Evolutionary conservation across 2,113 vertebrate species (phyloP), one percentile per base, ranked within the genome.

Genomic region (Tragelaphus imberbis): DNA sequence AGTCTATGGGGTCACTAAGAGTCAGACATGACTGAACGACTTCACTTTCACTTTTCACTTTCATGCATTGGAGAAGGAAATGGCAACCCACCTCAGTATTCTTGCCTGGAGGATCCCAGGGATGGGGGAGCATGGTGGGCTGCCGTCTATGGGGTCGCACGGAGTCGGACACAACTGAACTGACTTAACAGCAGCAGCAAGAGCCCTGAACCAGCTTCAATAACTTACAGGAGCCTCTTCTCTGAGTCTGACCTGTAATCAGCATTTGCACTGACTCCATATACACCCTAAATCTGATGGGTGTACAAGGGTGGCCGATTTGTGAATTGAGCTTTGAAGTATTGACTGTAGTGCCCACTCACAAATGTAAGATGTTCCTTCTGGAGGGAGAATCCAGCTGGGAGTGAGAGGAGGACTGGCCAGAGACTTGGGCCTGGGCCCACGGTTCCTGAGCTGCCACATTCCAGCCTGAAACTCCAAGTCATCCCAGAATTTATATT

Each of bases 121-220:
- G 28, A 63, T 0, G 0, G 28, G 14, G 13, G 2, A 63, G 28
- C 28, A 13, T 33, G 14, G 25, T 33, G 14, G 28, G 6, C 28
- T 33, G 61, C 6, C 2, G 0, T 63, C 61, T 15, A 15, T 33
- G 28, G 61, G 14, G 14, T 63, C 0, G 1, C 61, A 63, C 28
- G 13, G 61, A 63, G 28, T 33, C 28, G 2, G 61, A 63, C 14
- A 16, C 28, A 1, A 33, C 6, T 63, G 28, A 33, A 63, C 6
- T 3, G 30, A 33, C 61, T 63, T 30, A 63, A 1, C 61, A 63
- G 61, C 6, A 63, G 30, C 30, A 63, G 30, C 61, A 63, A 63
- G 14, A 63, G 30, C 61, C 30, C 27, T 58, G 1, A 88, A n/a
- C 10, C 19, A 92, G 23, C 40, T n/a, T 84, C 14, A 16, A 3